These are phyloP conservation scores for Marasmarcha lunaedactyla DNA, from an alignment of 2,888 invertebrate genomes.

Conservation along the genomic window DNA sequence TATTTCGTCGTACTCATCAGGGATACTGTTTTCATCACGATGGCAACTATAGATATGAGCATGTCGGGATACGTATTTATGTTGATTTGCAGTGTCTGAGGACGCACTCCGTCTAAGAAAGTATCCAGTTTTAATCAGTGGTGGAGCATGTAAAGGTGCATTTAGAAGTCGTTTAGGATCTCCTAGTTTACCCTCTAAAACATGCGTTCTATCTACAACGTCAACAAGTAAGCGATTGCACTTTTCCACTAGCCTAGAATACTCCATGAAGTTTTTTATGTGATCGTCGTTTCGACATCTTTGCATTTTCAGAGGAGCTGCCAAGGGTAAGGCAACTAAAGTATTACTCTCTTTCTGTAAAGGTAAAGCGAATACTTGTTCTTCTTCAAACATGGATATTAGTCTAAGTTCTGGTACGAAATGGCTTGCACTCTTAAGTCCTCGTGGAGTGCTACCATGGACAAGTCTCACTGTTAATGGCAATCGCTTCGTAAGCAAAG, in stretches of 20 bases:
- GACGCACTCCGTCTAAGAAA: conserved; percentile 83
- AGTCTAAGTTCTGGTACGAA: conserved; percentile 88
- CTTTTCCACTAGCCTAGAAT: conserved; percentile 82
- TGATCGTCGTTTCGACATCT: conserved; percentile 86
- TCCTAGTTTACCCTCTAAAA: conserved; percentile 83
- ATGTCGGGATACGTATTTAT: conserved; percentile 60
- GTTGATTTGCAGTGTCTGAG: conserved; percentile 77
- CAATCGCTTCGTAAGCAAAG: conserved; percentile 88
- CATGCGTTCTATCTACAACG: conserved; percentile 84
- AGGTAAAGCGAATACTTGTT: conserved; percentile 86
- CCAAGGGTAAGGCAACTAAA: conserved; percentile 85
- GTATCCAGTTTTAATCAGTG: conserved; percentile 73
- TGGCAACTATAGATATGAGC: conserved; percentile 67
- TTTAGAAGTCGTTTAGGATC: conserved; percentile 68
- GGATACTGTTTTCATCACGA: conserved; percentile 74
- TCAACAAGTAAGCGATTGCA: conserved; percentile 79
- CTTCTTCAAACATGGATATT: conserved; percentile 87
- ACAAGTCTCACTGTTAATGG: conserved; percentile 93
- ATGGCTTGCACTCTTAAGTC: conserved; percentile 82
- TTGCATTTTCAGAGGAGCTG: conserved; percentile 87
- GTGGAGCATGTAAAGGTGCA: conserved; percentile 50
- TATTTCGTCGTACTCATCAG: conserved; percentile 94
- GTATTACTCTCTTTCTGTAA: conserved; percentile 83
- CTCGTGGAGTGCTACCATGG: conserved; percentile 89
- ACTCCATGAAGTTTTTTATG: conserved; percentile 79